Percentiles rank a stretch among this genome's conserved stretches.
Conservation (phyloP, 2,888 invertebrate species). For the Pyrrhosoma nymphula region DNA sequence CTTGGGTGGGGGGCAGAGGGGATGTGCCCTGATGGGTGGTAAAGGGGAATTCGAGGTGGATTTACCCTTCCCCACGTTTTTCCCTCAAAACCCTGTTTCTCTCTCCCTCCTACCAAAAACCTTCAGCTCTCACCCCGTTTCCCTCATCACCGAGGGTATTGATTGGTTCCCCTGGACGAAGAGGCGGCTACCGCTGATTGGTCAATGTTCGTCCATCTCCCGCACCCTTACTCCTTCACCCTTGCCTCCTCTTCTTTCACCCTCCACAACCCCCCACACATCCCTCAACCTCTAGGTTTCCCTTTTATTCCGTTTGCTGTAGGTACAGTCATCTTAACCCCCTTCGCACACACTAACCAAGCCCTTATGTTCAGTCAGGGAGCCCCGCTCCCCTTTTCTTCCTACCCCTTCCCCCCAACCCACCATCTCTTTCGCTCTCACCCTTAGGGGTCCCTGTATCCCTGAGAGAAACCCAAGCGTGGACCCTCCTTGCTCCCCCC, state of each 20-base stretch:
- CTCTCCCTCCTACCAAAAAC: neutral
- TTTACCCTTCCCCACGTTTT: constrained; percentile 4
- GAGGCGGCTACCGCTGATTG: constrained; percentile 65
- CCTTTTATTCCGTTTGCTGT: constrained; percentile 59
- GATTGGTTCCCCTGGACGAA: constrained; percentile 63
- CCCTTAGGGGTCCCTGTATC: neutral
- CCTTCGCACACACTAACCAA: constrained; percentile 22
- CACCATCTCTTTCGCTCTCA: neutral
- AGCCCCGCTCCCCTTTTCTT: neutral
- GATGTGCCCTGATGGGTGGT: neutral
- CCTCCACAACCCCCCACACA: neutral
- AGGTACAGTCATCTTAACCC: constrained; percentile 63
- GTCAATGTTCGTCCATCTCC: constrained; percentile 62
- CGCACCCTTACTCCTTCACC: neutral
- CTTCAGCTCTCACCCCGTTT: constrained; percentile 28
- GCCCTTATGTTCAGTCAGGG: constrained; percentile 9
- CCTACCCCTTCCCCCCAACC: neutral
- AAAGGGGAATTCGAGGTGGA: constrained; percentile 27
- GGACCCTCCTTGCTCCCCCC: neutral
- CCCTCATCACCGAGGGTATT: constrained; percentile 59
- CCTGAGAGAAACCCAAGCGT: neutral
- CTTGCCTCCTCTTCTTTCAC: neutral
- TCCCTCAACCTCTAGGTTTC: neutral
- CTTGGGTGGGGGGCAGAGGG: neutral
- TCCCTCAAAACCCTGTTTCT: neutral